A percentile compares a stretch with the other conserved stretches of the same genome.
Conservation (phyloP, 1,140 invertebrate species). For the Pseudoatta argentina region DNA sequence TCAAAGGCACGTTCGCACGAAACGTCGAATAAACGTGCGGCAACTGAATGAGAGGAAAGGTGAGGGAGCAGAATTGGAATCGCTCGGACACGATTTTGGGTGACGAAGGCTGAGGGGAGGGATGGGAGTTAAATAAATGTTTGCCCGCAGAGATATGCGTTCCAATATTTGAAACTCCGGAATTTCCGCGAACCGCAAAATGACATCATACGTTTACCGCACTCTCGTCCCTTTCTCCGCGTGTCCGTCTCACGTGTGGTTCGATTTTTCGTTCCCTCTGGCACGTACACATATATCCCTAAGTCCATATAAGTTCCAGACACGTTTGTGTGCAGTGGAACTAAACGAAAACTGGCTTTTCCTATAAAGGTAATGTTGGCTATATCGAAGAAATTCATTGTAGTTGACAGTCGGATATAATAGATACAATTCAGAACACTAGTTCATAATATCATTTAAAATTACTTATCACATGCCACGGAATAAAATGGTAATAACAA, state of each 20-base stretch:
- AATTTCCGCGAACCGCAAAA: constrained; percentile 73
- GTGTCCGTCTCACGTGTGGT: constrained; percentile 20
- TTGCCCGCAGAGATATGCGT: constrained; percentile 64
- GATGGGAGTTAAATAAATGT: constrained; percentile 70
- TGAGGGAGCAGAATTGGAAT: constrained; percentile 28
- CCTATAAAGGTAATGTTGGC: constrained; percentile 62
- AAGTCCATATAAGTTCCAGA: constrained; percentile 15
- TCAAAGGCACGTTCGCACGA: constrained; percentile 51
- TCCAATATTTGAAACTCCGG: constrained; percentile 72
- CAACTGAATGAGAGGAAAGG: constrained; percentile 18
- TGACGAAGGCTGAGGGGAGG: neutral
- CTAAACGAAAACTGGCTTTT: constrained; percentile 56
- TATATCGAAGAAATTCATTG: constrained; percentile 41
- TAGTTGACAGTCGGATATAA: neutral
- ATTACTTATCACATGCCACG: neutral
- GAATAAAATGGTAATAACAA: constrained; percentile 3
- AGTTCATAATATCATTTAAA: neutral
- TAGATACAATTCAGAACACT: neutral
- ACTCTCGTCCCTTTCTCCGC: constrained; percentile 30
- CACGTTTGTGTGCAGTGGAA: neutral
- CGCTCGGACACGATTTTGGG: constrained; percentile 44
- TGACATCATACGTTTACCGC: constrained; percentile 66
- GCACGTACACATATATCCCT: neutral
- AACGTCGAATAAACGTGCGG: constrained; percentile 40
- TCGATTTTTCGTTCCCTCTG: constrained; percentile 49